Evolutionary conservation across 2,888 invertebrate species (phyloP).

Genomic region (Brenthis hecate): DNA sequence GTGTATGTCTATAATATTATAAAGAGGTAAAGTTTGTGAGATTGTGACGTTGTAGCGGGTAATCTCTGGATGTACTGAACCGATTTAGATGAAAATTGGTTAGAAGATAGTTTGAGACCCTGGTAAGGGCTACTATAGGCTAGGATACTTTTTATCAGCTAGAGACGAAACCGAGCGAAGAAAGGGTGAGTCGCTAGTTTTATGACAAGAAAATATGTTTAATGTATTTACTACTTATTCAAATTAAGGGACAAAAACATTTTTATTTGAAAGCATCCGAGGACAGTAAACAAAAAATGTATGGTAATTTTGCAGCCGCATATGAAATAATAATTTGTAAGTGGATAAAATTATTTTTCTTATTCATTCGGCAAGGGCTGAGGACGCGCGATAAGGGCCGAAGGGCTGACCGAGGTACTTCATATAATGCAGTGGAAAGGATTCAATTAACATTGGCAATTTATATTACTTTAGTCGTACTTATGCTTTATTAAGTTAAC

Average conservation of each 20-base stretch:
- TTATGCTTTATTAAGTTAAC: too few species aligned
- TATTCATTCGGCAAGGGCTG: conserved; percentile 6
- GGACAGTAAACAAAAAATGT: neutral
- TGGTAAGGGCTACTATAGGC: too few species aligned
- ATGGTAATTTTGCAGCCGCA: neutral
- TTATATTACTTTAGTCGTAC: neutral
- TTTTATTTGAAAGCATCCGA: neutral
- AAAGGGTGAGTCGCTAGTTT: too few species aligned
- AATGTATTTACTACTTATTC: neutral
- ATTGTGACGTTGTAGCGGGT: too few species aligned
- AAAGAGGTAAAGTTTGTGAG: too few species aligned
- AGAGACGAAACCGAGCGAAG: too few species aligned
- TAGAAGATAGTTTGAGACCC: too few species aligned
- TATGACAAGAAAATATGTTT: too few species aligned
- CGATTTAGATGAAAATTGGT: too few species aligned
- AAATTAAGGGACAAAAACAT: neutral
- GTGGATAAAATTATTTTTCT: conserved; percentile 7
- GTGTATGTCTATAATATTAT: too few species aligned
- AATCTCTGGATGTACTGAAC: too few species aligned
- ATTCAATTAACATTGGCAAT: neutral
- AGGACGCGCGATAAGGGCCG: conserved; percentile 4
- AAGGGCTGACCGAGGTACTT: neutral
- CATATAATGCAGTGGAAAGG: neutral
- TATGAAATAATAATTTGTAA: conserved; percentile 12
- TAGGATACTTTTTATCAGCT: too few species aligned